Evolutionary conservation across 2,888 invertebrate species (phyloP).

Genomic region (Leucophenga montana): DNA sequence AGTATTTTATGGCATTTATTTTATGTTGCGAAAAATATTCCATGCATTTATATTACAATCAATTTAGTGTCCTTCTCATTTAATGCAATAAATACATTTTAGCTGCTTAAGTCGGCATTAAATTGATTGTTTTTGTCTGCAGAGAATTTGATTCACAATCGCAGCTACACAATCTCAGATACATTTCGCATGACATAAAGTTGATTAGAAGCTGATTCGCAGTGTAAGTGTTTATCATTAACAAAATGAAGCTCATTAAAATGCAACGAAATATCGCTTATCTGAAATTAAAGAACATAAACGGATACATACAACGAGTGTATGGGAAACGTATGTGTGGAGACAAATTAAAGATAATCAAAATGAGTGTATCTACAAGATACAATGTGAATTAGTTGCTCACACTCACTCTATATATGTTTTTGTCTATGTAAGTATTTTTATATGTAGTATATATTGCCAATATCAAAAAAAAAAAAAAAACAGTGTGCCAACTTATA

Average conservation of each 20-base stretch:
- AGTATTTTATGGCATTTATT: slow-evolving; percentile 19
- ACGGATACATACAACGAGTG: slow-evolving; percentile 33
- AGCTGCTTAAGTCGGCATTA: slow-evolving; percentile 50
- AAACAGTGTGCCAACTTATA: slow-evolving; percentile 50
- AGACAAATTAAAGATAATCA: slow-evolving; percentile 41
- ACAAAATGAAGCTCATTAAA: slow-evolving; percentile 64
- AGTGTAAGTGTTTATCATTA: slow-evolving; percentile 35
- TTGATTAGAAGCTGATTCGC: slow-evolving; percentile 3
- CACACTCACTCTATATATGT: too few species aligned
- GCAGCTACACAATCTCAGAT: slow-evolving; percentile 10
- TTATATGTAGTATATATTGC: background rate
- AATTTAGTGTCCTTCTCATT: too few species aligned
- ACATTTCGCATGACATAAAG: slow-evolving; percentile 7
- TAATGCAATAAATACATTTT: slow-evolving; percentile 44
- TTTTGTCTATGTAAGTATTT: background rate
- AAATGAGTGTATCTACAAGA: background rate
- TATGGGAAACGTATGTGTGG: slow-evolving; percentile 36
- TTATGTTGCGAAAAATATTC: slow-evolving; percentile 45
- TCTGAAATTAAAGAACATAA: slow-evolving; percentile 60
- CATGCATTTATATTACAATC: slow-evolving; percentile 55
- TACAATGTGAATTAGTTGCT: too few species aligned
- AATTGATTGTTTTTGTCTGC: slow-evolving; percentile 25
- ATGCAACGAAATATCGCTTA: slow-evolving; percentile 67
- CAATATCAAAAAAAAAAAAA: too few species aligned
- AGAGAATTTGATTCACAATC: background rate